Base-by-base conservation (phyloP, 2,888 invertebrate species). In the Enchytraeus crypticus region DNA sequence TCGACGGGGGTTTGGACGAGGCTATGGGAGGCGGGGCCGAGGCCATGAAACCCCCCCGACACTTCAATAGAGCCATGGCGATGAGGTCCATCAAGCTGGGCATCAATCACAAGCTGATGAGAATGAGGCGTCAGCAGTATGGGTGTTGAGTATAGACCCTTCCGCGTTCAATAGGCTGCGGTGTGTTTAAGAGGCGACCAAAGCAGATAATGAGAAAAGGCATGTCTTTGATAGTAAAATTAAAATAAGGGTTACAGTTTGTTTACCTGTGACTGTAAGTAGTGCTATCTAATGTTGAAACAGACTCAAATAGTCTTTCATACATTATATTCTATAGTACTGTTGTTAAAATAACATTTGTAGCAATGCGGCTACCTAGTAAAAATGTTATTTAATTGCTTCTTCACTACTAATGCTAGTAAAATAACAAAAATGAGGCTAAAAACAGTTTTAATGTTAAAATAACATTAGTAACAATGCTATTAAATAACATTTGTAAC, bases 1-100 rank as follows among this genome's bases (percentile, higher is more conserved):
- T 87, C 61, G 88, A 88, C 62, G 72, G 76, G 4, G 73, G 66
- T 61, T 71, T 75, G 59, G 75, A 75, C 33, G 75, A 73, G 33
- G 58, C 69, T 1, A 67, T 65, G 0, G 77, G 77, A 56, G 74
- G 73, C 33, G 59, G 69, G 1, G 68, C 65, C 1, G 77, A 77
- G 57, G 70, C 71, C 3, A 63, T 69, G 72, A 87, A 86, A 76
- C 84, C 86, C 5, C 88, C 88, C 71, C 85, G 90, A 34, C 89
- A 90, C 76, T 90, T 90, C 80, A 90, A 90, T 81, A 84, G 90
- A 70, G 89, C 90, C 18, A 88, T 90, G 87, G 89, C 90, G 21
- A 90, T 90, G 89, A 84, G 89, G 18, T 88, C 89, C 56, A 82
- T 91, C 49, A 80, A 80, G 69, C 72, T 81, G 46, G 80, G 81